These are phyloP conservation scores for Hyposmocoma kahamanoa DNA, from an alignment of 1,140 invertebrate genomes.

Conservation along the genomic window DNA sequence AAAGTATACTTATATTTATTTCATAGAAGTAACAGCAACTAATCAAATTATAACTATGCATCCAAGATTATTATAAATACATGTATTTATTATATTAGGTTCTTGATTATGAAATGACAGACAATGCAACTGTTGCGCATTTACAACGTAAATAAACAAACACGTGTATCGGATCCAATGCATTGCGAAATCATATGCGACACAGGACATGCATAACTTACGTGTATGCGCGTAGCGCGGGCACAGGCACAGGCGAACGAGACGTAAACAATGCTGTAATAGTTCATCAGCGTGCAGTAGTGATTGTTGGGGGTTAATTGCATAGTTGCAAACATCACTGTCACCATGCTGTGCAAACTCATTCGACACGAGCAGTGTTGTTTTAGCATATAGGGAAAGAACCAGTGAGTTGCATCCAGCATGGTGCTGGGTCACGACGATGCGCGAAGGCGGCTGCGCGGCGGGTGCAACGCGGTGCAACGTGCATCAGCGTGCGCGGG, in stretches of 20 bases:
- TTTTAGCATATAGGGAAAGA: too few species aligned
- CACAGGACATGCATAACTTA: constrained; percentile 61
- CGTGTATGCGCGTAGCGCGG: constrained; percentile 33
- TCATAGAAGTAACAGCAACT: too few species aligned
- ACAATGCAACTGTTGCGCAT: background rate
- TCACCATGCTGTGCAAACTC: background rate
- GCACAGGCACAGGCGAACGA: too few species aligned
- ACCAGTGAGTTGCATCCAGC: too few species aligned
- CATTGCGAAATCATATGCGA: constrained; percentile 34
- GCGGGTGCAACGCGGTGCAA: constrained; percentile 22
- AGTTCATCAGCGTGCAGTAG: constrained; percentile 6
- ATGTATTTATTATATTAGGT: too few species aligned
- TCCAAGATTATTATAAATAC: too few species aligned
- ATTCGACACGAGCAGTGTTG: too few species aligned
- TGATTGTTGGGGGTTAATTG: background rate
- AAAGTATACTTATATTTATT: too few species aligned
- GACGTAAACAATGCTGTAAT: constrained; percentile 33
- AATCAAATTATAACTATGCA: too few species aligned
- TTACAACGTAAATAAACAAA: constrained; percentile 45
- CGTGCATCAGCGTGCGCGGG: constrained; percentile 61
- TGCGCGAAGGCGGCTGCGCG: too few species aligned
- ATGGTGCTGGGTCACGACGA: too few species aligned
- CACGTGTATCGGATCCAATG: constrained; percentile 28
- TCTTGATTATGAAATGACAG: too few species aligned
- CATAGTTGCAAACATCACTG: background rate